Base-by-base conservation (phyloP, 2,797 vertebrate species). In the Taeniopygia guttata region DNA sequence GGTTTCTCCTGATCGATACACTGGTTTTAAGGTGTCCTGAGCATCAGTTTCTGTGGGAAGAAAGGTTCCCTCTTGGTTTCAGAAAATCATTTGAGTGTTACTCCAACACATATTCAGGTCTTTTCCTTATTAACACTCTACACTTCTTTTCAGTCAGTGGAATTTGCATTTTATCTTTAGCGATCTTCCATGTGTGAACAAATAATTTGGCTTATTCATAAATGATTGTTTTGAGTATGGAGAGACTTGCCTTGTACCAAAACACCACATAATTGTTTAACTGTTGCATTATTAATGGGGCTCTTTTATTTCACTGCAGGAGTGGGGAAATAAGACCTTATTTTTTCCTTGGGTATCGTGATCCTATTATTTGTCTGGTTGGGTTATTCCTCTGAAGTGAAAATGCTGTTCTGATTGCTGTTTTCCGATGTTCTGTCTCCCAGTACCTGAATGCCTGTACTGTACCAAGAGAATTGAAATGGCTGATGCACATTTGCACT, bases 401-500 rank as follows among this genome's bases (percentile, higher is more conserved):
- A 26, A 38, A 1, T 17, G 27, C 86, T 90, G 55, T 70, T 67
- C 32, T 80, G 82, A 51, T 60, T 58, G 58, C 74, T 91, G 45
- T 59, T 80, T 34, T 10, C 54, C 42, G 54, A 42, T 69, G 59
- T 56, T 90, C 83, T 68, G 25, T 84, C 46, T 94, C 63, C 78
- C 46, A 2, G 62, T 89, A 56, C 88, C 93, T 94, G 88, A 80
- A 69, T 62, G 84, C 40, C 27, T 17, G 64, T 56, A 68, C 78
- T 81, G 77, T 88, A 67, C 84, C 70, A 75, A 64, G 93, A 83
- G 83, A 69, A 58, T 38, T 74, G 87, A 62, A 87, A 70, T 48
- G 95, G 93, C 94, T 89, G 93, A 88, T 80, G 93, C 91, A 46
- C 84, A 55, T 95, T 94, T 94, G 85, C 90, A 97, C 92, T 95